These are phyloP conservation scores for Pseudochaenichthys georgianus DNA, from an alignment of 2,797 vertebrate species.

Conservation along the genomic window DNA sequence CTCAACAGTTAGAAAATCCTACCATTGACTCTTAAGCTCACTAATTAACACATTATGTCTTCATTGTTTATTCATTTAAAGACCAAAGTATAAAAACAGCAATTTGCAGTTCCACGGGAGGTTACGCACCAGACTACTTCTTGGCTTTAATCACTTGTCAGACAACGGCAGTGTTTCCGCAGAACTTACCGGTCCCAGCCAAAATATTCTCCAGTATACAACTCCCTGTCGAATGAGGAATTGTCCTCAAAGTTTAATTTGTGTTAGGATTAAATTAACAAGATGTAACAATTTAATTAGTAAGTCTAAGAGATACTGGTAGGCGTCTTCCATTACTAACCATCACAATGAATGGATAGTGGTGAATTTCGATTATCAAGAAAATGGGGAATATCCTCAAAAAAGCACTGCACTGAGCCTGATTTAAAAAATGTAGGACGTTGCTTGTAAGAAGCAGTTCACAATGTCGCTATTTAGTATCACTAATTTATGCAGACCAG, in stretches of 20 bases:
- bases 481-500: too few relatives aligned
- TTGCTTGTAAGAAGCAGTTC: too few relatives aligned
- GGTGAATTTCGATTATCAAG: too few relatives aligned
- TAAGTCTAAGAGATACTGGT: background rate
- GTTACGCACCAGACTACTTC: background rate
- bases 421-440: too few relatives aligned
- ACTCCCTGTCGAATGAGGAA: background rate
- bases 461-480: too few relatives aligned
- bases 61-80: background rate
- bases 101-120: background rate
- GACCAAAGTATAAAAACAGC: background rate
- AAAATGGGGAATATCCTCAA: too few relatives aligned
- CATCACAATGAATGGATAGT: too few relatives aligned
- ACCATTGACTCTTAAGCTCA: background rate
- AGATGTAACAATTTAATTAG: background rate
- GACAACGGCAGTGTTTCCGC: background rate
- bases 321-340: background rate
- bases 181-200: background rate
- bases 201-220: background rate
- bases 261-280: constrained; percentile 1
- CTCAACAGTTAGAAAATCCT: constrained; percentile 1
- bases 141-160: constrained; percentile 7
- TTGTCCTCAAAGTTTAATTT: background rate
- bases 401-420: too few relatives aligned
- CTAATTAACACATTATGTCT: background rate